Evolutionary conservation across 2,888 invertebrate species (phyloP), one percentile per base, ranked within the genome.

Genomic region (Nomada lathburiana): DNA sequence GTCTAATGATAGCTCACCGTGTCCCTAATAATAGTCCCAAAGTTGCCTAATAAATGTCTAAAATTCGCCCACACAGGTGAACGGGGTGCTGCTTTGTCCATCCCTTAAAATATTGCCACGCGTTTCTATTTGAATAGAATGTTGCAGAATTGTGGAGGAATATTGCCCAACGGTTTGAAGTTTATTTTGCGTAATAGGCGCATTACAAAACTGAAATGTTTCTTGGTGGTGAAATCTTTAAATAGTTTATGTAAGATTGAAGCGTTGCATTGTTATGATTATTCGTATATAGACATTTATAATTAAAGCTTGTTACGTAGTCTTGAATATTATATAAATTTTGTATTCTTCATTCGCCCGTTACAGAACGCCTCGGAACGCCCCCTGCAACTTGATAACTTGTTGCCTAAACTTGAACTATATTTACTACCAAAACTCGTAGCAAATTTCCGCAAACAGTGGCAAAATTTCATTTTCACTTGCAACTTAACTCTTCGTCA

Each of bases 1-100:
- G 57, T 70, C 83, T 83, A 83, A 83, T 83, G 57, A 83, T 83
- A 83, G 70, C 50, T 26, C 74, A 11, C 11, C 20, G 29, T 29
- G 60, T 11, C 3, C 9, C 77, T 82, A 83, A 73, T 82, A 82
- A 83, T 82, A 83, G 69, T 2, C 23, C 44, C 5, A 7, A 9
- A 11, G 44, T 64, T 73, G 64, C 55, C 47, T 60, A 62, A 73
- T 77, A 77, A 73, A 63, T 81, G 71, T 59, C 71, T 2, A 71
- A 76, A 76, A 76, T 82, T 76, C 68, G 67, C 47, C 11, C 23
- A n/a, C 44, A 3, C 11, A 16, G 55, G 55, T 57, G 44, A 36
- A n/a, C 55, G 20, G 63, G 26, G 47, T 36, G 20, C 42, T 13
- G 13, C 29, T 47, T 55, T 26, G 29, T n/a, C 11, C 55, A 18